Evolutionary conservation across 1,140 invertebrate genomes (phyloP).

Genomic region (Neodiprion virginianus): DNA sequence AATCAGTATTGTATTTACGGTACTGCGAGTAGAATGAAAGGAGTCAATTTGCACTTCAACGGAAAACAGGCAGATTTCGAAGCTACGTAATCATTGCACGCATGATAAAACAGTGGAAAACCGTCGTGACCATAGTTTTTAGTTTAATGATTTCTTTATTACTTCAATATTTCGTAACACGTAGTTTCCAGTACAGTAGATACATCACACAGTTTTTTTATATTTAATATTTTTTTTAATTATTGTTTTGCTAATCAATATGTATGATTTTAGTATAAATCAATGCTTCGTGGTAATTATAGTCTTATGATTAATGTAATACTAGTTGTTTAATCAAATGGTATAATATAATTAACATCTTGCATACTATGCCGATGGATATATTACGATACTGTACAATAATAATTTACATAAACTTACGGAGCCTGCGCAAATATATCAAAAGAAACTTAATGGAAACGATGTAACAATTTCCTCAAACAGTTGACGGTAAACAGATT

Average conservation of each 20-base stretch:
- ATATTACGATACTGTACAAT: slow-evolving; percentile 41
- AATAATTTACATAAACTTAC: slow-evolving; percentile 34
- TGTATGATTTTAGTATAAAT: slow-evolving; percentile 28
- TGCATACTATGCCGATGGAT: slow-evolving; percentile 22
- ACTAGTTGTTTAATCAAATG: slow-evolving; percentile 33
- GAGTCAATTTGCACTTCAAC: slow-evolving; percentile 1
- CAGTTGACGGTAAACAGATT: not conserved
- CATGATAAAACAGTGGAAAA: not conserved
- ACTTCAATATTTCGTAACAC: slow-evolving; percentile 50
- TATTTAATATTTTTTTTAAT: slow-evolving; percentile 11
- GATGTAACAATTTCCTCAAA: not conserved
- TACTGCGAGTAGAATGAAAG: not conserved
- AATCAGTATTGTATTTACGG: not conserved
- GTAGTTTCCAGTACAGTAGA: slow-evolving; percentile 37
- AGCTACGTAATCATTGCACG: not conserved
- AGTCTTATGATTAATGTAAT: slow-evolving; percentile 37
- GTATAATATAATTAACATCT: slow-evolving; percentile 27
- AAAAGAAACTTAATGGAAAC: not conserved
- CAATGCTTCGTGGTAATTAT: slow-evolving; percentile 43
- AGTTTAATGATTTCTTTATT: slow-evolving; percentile 51
- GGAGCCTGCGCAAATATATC: not conserved
- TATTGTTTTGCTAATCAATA: slow-evolving; percentile 25
- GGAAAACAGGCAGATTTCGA: slow-evolving; percentile 5
- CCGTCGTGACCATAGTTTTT: slow-evolving; percentile 25
- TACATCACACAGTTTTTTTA: slow-evolving; percentile 48